These are phyloP conservation scores for Thumatha senex DNA, from an alignment of 2,888 invertebrate species.

Conservation along the genomic window DNA sequence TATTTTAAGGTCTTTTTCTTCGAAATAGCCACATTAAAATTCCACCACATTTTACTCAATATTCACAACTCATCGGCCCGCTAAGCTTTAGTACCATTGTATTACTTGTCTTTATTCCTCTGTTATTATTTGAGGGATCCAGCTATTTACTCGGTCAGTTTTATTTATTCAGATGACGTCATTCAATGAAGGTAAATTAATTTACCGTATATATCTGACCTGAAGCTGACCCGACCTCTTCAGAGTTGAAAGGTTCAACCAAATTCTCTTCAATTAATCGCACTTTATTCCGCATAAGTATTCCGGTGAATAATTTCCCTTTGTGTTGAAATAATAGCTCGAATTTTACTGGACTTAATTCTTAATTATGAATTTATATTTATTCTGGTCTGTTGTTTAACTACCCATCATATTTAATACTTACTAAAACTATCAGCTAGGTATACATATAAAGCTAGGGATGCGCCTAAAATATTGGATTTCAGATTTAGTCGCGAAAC, in stretches of 20 bases:
- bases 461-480: no score
- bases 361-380: no score
- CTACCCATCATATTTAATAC: no score
- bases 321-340: neutral
- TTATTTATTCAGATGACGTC: conserved; percentile 37
- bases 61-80: conserved; percentile 9
- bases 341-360: neutral
- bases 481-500: no score
- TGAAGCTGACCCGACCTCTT: conserved; percentile 10
- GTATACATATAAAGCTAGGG: no score
- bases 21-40: no score
- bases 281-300: neutral
- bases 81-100: conserved; percentile 23
- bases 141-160: conserved; percentile 35
- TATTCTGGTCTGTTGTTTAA: no score
- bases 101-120: conserved; percentile 25
- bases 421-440: no score
- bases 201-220: conserved; percentile 9
- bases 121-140: conserved; percentile 17
- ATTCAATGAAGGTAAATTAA: conserved; percentile 35
- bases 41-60: neutral
- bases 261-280: neutral
- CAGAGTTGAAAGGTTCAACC: conserved; percentile 8
- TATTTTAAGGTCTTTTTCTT: no score
- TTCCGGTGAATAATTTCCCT: neutral